Base-by-base conservation (phyloP, 2,797 vertebrate genomes). In the Siniperca scherzeri region DNA sequence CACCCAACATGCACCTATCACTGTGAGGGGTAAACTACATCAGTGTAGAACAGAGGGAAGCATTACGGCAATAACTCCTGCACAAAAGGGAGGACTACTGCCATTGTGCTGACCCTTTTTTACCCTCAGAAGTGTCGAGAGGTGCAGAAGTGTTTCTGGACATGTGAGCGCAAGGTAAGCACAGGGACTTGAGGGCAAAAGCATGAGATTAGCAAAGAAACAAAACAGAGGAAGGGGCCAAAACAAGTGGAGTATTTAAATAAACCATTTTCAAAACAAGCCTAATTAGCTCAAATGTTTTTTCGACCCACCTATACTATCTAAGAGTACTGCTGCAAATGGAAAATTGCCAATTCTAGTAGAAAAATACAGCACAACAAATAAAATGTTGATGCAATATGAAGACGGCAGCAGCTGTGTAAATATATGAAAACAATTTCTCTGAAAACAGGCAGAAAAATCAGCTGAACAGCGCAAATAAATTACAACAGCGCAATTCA, bases 201-300 rank as follows among this genome's bases (percentile, higher is more conserved):
- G 85, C 72, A 86, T 87, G 78, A 87, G 87, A 87, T 77, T 61
- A 87, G 87, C 71, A 83, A 83, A 81, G 55, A 64, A 81, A 84
- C 5, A 77, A 80, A 80, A 79, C 3, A 83, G 36, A 81, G 42
- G 25, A 74, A 56, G 50, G 46, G 53, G 42, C 44, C 56, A 68
- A 78, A 85, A 78, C 11, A 74, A 77, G 33, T 62, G 7, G 30
- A 80, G 42, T 50, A 87, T 83, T 82, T 16, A 81, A 83, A 78
- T 50, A 7, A 81, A 84, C 21, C 33, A 55, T 53, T 76, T 69
- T 71, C 25, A 53, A 80, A 82, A 79, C 16, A 79, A 70, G 48
- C 16, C 42, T 53, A 42, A 79, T 60, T 53, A 57, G 59, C 50
- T 72, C 19, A 36, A 71, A 64, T 55, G 9, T 46, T 22, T 46